Evolutionary conservation across 2,888 invertebrate species (phyloP).

Genomic region (Altica lythri): DNA sequence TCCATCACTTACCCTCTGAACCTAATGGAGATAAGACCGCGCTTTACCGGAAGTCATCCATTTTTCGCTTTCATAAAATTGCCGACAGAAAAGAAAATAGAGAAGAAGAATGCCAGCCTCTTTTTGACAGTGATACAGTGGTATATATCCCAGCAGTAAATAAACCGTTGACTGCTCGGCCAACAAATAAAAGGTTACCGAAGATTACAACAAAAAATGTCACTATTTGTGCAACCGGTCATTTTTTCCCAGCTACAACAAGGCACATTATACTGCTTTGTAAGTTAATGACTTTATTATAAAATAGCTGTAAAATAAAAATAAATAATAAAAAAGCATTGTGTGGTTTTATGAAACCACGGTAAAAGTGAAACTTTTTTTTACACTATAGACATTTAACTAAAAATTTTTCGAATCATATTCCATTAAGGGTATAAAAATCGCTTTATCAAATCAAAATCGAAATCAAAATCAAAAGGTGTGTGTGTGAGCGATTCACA

Average conservation of each 20-base stretch:
- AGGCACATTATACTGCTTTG: slow-evolving; percentile 3
- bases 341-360: too few species aligned
- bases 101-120: slow-evolving; percentile 20
- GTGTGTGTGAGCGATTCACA: too few species aligned
- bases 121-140: slow-evolving; percentile 38
- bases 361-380: too few species aligned
- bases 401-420: too few species aligned
- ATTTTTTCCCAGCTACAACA: slow-evolving; percentile 10
- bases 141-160: slow-evolving; percentile 33
- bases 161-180: slow-evolving; percentile 11
- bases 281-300: neutral
- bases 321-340: too few species aligned
- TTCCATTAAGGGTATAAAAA: too few species aligned
- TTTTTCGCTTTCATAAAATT: slow-evolving; percentile 25
- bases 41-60: slow-evolving; percentile 24
- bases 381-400: too few species aligned
- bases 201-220: slow-evolving; percentile 9
- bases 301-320: too few species aligned
- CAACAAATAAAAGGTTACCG: slow-evolving; percentile 10
- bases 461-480: too few species aligned
- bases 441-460: too few species aligned
- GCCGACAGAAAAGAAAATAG: slow-evolving; percentile 24
- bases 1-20: slow-evolving; percentile 20
- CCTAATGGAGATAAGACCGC: slow-evolving; percentile 25
- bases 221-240: slow-evolving; percentile 2